Conservation (phyloP, 2,113 vertebrate genomes). For the Hemiscyllium ocellatum region DNA sequence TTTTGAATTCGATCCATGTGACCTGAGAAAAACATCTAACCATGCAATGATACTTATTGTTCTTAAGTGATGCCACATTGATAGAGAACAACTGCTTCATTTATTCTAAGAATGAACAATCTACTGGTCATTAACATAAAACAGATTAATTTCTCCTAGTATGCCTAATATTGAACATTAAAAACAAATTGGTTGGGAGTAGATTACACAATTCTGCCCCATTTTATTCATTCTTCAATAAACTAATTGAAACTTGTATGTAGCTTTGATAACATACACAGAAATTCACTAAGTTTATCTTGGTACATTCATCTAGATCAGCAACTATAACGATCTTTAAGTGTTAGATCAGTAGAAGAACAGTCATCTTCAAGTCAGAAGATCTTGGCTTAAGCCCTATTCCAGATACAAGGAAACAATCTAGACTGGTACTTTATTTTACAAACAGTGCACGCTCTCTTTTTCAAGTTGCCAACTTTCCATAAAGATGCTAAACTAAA, state of each 20-base stretch:
- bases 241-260: neutral
- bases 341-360: neutral
- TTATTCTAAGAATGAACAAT: neutral
- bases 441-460: neutral
- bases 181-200: neutral
- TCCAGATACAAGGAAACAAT: neutral
- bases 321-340: neutral
- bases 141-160: neutral
- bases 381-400: neutral
- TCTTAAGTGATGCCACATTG: neutral
- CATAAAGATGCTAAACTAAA: neutral
- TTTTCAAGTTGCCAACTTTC: neutral
- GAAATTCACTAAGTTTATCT: neutral
- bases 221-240: neutral
- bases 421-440: neutral
- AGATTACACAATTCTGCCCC: neutral
- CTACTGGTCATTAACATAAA: neutral
- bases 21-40: neutral
- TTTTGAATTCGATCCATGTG: neutral
- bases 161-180: neutral
- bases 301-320: neutral
- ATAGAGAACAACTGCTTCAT: neutral
- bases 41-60: neutral
- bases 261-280: neutral
- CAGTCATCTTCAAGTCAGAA: neutral